Base-by-base conservation (phyloP, 2,888 invertebrate species). In the Tuta absoluta region DNA sequence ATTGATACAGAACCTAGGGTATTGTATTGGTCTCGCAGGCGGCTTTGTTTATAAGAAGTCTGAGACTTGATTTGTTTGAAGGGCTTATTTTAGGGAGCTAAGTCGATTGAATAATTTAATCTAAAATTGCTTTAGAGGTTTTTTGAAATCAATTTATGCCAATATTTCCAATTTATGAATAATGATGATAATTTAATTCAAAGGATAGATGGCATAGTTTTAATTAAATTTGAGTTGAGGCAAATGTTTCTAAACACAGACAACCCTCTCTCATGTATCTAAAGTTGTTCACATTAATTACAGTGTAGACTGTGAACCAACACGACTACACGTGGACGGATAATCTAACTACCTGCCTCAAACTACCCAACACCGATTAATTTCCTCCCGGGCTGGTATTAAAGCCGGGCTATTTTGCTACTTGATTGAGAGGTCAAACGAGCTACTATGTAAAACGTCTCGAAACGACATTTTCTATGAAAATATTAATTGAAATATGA, bases 1-100 rank as follows among this genome's bases (percentile, higher is more conserved):
- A 65, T 62, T 65, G 61, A 61, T 56, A 61, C 64, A 45, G 56
- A 53, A 49, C 62, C 33, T 57, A 57, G 10, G 17, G 38, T 14
- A 58, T 58, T 58, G 58, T 58, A 11, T 3, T 57, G 57, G 23
- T 19, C 57, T 33, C 12, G 38, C 1, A 38, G 17, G 24, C 17
- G 24, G 33, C 17, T 33, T 56, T 56, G n/a, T n/a, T 53, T 14
- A 23, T 4, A 5, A 53, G 23, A 1, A 4, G 51, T 14, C 23
- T 2, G 49, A 19, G 11, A 21, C 49, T 49, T 11, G 23, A 53
- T 17, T 45, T 45, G 17, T n/a, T 45, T n/a, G 7, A 17, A n/a
- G 41, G 14, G 14, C 41, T 12, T 14, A 14, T 14, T 11, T 14
- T 41, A 12, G 14, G 14, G 41, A 17, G 3, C 45, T 5, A 45